phyloP scores from a whole-genome alignment of 1,140 invertebrate species.

The Zaprionus tsacasi region DNA sequence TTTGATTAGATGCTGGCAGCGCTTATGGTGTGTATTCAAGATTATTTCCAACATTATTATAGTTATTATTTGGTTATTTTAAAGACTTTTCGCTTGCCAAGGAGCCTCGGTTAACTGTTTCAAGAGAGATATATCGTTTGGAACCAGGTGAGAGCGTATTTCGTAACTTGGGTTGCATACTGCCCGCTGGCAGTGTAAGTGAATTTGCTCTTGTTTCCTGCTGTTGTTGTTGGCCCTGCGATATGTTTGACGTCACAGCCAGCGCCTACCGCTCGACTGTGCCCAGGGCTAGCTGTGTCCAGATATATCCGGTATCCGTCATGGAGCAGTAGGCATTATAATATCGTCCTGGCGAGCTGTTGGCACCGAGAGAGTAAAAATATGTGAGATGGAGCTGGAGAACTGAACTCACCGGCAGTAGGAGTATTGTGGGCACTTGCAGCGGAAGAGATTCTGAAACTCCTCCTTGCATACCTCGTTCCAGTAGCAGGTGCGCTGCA shows the following conservation, averaged over 20 bases:
- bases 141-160: slow-evolving; percentile 1
- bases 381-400: background rate
- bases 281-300: slow-evolving; percentile 88
- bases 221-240: slow-evolving; percentile 49
- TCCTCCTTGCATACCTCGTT: slow-evolving; percentile 97
- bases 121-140: slow-evolving; percentile 10
- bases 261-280: slow-evolving; percentile 43
- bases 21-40: background rate
- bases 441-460: slow-evolving; percentile 93
- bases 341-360: slow-evolving; percentile 90
- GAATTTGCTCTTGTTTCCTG: slow-evolving; percentile 16
- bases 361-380: slow-evolving; percentile 5
- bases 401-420: slow-evolving; percentile 88
- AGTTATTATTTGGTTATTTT: background rate
- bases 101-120: slow-evolving; percentile 32
- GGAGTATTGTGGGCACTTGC: slow-evolving; percentile 93
- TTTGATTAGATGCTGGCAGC: slow-evolving; percentile 2
- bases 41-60: background rate
- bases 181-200: slow-evolving; percentile 61
- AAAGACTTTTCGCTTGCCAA: background rate
- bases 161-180: slow-evolving; percentile 42
- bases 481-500: slow-evolving; percentile 95
- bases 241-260: slow-evolving; percentile 54
- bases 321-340: slow-evolving; percentile 96
- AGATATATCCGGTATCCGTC: slow-evolving; percentile 95